A percentile compares a stretch with the other conserved stretches of the same genome.
These are phyloP conservation scores for Jaculus jaculus DNA, from an alignment of 2,113 vertebrate species.

Conservation along the genomic window DNA sequence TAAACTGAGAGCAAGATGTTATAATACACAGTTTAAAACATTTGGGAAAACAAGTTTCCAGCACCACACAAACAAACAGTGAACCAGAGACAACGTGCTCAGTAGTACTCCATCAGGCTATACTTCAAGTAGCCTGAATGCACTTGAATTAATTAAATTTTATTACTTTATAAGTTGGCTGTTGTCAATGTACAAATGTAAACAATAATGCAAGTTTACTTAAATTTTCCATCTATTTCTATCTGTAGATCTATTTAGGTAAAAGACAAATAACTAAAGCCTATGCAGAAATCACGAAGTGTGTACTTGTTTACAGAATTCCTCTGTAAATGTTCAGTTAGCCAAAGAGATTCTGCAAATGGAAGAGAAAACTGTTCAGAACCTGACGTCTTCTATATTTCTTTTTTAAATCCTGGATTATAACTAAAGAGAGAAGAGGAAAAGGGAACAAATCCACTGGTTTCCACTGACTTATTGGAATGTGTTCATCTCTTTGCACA, in stretches of 20 bases:
- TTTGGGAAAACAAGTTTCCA: conserved; percentile 46
- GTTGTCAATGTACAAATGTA: conserved; percentile 48
- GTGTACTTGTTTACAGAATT: background rate
- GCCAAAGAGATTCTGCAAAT: conserved; percentile 52
- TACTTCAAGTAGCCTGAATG: background rate
- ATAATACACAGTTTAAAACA: background rate
- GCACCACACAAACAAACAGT: conserved; percentile 39
- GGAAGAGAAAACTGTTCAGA: background rate
- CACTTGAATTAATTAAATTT: background rate
- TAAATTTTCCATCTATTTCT: conserved; percentile 30
- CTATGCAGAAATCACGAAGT: background rate
- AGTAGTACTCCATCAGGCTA: background rate
- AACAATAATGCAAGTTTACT: conserved; percentile 48
- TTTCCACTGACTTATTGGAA: conserved; percentile 28
- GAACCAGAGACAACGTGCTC: background rate
- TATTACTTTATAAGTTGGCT: conserved; percentile 13
- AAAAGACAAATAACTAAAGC: background rate
- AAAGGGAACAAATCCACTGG: conserved; percentile 45
- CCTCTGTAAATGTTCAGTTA: conserved; percentile 24
- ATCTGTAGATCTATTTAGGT: background rate
- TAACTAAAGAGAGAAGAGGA: background rate
- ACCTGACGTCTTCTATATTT: conserved; percentile 51
- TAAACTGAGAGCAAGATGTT: conserved; percentile 19
- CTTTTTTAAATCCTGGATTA: conserved; percentile 5
- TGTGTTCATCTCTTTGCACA: conserved; percentile 85